Conservation (phyloP, 2,113 vertebrate genomes). For the Condylura cristata region DNA sequence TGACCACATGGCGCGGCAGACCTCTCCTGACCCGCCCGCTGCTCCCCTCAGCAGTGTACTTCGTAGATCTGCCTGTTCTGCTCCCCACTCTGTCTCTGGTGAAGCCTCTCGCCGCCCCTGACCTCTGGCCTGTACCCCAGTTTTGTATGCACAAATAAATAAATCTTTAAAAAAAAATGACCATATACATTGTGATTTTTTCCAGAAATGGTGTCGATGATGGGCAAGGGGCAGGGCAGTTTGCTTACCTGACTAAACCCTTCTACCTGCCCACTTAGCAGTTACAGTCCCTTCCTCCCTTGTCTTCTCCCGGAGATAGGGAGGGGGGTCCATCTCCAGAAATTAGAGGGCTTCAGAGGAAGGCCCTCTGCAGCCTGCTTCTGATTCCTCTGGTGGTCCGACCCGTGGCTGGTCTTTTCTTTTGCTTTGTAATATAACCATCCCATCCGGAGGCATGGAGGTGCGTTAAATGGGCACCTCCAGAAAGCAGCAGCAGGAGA, state of each 20-base stretch:
- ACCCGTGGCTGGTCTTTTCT: not conserved
- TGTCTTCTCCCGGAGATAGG: not conserved
- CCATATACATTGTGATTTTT: not conserved
- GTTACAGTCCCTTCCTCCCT: not conserved
- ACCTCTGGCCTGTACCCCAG: too few relatives aligned
- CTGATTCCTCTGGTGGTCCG: not conserved
- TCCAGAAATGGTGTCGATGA: not conserved
- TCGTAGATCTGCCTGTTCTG: too few relatives aligned
- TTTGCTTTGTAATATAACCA: not conserved
- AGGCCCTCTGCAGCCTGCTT: not conserved
- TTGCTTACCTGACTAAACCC: not conserved
- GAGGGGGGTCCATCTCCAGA: not conserved
- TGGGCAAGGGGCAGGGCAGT: not conserved
- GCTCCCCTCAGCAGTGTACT: too few relatives aligned
- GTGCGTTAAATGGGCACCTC: not conserved
- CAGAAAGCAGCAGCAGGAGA: not conserved
- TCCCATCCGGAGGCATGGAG: rapidly evolving
- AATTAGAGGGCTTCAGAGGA: not conserved
- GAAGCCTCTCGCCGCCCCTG: too few relatives aligned
- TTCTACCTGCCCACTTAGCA: too few relatives aligned
- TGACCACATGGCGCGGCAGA: too few relatives aligned
- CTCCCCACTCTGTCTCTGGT: too few relatives aligned
- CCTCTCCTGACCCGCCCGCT: too few relatives aligned
- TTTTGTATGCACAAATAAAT: too few relatives aligned
- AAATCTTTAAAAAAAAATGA: too few relatives aligned